phyloP scores from a whole-genome alignment of 2,888 invertebrate genomes.

The Amitus sp. region DNA sequence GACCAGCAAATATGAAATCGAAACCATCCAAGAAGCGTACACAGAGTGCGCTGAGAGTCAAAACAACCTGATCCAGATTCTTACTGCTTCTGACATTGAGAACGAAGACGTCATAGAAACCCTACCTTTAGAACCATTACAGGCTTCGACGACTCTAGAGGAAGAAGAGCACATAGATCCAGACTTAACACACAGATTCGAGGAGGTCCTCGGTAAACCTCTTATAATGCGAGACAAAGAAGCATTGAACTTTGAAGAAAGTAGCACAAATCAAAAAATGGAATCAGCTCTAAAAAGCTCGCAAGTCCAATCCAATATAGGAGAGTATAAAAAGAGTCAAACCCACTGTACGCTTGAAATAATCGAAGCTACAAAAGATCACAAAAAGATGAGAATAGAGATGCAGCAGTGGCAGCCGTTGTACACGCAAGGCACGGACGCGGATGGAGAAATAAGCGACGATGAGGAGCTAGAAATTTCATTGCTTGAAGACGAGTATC shows the following conservation, averaged over 20 bases:
- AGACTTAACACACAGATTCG: too few species aligned
- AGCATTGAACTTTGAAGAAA: too few species aligned
- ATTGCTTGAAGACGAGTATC: not conserved
- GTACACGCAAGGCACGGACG: slow-evolving; percentile 24
- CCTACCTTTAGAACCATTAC: not conserved
- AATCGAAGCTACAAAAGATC: slow-evolving; percentile 24
- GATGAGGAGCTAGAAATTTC: slow-evolving; percentile 27
- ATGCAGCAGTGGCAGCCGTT: slow-evolving; percentile 33
- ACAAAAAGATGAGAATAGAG: slow-evolving; percentile 15
- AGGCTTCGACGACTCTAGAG: not conserved
- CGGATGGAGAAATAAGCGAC: slow-evolving; percentile 33
- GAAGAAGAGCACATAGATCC: too few species aligned
- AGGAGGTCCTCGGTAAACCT: not conserved
- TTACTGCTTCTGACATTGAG: not conserved
- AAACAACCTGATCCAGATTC: not conserved
- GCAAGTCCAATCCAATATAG: too few species aligned
- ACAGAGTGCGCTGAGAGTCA: not conserved
- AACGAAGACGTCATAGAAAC: not conserved
- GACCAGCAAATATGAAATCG: not conserved
- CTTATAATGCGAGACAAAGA: not conserved
- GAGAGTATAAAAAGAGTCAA: slow-evolving; percentile 21
- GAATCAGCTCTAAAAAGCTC: too few species aligned
- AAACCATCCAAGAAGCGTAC: not conserved
- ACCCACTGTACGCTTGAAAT: slow-evolving; percentile 21
- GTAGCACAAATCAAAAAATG: too few species aligned